A percentile compares a stretch with the other conserved stretches of the same genome.
Evolutionary conservation across 1,140 invertebrate species (phyloP).

Genomic region (Caenorhabditis brenneri): DNA sequence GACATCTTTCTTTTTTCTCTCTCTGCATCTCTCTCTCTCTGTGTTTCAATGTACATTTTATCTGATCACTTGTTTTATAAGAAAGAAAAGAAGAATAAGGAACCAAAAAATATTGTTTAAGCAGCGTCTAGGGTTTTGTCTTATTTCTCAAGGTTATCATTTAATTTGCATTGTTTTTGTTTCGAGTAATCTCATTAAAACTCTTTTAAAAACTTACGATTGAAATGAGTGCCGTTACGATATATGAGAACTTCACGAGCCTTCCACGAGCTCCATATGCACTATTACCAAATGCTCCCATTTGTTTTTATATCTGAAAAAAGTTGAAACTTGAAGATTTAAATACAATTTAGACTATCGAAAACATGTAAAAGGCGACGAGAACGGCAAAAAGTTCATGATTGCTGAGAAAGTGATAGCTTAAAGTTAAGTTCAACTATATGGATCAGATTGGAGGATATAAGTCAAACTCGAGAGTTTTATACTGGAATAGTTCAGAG

Average conservation of each 20-base stretch:
- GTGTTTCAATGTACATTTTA: not conserved
- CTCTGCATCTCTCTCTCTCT: not conserved
- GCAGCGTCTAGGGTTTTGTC: not conserved
- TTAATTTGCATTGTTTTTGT: constrained; percentile 1
- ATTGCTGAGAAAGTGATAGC: no score
- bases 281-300: constrained; percentile 65
- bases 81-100: constrained; percentile 19
- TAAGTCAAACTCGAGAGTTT: no score
- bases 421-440: no score
- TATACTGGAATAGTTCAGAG: no score
- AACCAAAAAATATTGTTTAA: not conserved
- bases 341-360: no score
- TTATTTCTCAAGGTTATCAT: not conserved
- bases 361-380: no score
- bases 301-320: no score
- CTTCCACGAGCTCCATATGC: constrained; percentile 65
- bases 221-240: constrained; percentile 62
- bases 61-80: constrained; percentile 9
- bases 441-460: no score
- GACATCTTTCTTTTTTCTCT: not conserved
- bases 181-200: no score
- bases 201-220: constrained; percentile 65
- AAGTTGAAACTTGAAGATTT: no score
- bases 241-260: constrained; percentile 57
- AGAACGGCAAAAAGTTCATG: no score